These are phyloP conservation scores for Pipistrellus pipistrellus DNA, from an alignment of 2,797 vertebrate genomes.

Conservation along the genomic window DNA sequence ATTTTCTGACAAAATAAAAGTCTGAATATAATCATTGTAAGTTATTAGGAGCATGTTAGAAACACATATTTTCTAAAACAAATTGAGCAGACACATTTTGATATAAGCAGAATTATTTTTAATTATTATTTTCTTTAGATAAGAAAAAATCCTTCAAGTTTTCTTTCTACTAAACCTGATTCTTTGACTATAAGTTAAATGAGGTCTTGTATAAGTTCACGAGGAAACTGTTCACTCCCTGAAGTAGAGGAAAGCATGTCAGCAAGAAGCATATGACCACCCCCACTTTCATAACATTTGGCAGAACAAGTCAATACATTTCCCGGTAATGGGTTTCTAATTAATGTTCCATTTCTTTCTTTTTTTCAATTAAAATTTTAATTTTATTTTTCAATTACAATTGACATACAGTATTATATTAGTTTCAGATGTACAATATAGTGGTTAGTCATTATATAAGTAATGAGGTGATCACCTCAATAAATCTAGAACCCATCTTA, in stretches of 20 bases:
- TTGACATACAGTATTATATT: no score
- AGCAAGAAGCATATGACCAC: background rate
- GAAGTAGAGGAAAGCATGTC: background rate
- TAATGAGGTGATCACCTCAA: no score
- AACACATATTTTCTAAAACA: constrained; percentile 21
- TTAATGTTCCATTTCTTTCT: constrained; percentile 23
- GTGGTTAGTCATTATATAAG: no score
- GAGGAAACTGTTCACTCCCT: background rate
- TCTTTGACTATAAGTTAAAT: constrained; percentile 49
- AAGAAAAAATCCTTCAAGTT: constrained; percentile 29
- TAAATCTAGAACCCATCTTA: no score
- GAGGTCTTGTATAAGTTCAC: constrained; percentile 8
- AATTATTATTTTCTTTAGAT: no score
- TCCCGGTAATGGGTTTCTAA: background rate
- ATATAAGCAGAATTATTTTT: constrained; percentile 53
- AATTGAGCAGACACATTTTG: background rate
- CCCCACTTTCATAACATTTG: background rate
- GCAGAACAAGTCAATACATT: background rate
- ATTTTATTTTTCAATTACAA: no score
- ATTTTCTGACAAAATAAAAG: constrained; percentile 38
- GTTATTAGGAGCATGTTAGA: constrained; percentile 14
- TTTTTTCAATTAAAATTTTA: no score
- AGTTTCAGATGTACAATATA: no score
- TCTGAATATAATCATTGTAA: constrained; percentile 30
- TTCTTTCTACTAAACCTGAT: constrained; percentile 6